These are phyloP conservation scores for Galeruca laticollis DNA, from an alignment of 2,888 invertebrate species.

Conservation along the genomic window DNA sequence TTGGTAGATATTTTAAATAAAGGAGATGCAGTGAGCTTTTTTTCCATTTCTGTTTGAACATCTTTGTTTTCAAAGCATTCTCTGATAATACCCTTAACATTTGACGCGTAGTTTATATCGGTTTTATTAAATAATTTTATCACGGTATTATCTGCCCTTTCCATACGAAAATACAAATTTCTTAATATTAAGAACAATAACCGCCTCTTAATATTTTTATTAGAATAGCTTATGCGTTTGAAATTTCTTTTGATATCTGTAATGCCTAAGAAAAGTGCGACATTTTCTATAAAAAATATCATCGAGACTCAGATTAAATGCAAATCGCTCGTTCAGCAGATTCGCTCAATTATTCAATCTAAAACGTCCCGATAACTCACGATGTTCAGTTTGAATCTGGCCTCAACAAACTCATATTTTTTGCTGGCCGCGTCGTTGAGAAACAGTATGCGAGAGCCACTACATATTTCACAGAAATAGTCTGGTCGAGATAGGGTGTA, in stretches of 20 bases:
- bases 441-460: conserved; percentile 17
- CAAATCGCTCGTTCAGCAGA: conserved; percentile 21
- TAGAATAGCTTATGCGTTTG: too few relatives aligned
- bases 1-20: too few relatives aligned
- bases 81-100: too few relatives aligned
- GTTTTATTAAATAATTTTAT: too few relatives aligned
- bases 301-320: conserved; percentile 18
- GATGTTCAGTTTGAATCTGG: conserved; percentile 20
- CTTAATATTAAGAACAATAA: too few relatives aligned
- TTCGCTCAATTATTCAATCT: conserved; percentile 25
- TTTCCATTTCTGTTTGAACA: too few relatives aligned
- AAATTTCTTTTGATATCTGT: background rate
- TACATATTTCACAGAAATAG: conserved; percentile 28
- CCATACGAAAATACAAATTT: too few relatives aligned
- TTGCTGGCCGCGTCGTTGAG: conserved; percentile 19
- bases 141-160: too few relatives aligned
- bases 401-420: conserved; percentile 33
- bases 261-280: background rate
- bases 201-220: too few relatives aligned
- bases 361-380: conserved; percentile 28
- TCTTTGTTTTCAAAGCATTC: too few relatives aligned
- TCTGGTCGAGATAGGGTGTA: conserved; percentile 17
- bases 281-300: background rate
- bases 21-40: too few relatives aligned
- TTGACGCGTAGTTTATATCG: too few relatives aligned